Evolutionary conservation across 2,888 invertebrate genomes (phyloP).

Genomic region (Taenaris catops): DNA sequence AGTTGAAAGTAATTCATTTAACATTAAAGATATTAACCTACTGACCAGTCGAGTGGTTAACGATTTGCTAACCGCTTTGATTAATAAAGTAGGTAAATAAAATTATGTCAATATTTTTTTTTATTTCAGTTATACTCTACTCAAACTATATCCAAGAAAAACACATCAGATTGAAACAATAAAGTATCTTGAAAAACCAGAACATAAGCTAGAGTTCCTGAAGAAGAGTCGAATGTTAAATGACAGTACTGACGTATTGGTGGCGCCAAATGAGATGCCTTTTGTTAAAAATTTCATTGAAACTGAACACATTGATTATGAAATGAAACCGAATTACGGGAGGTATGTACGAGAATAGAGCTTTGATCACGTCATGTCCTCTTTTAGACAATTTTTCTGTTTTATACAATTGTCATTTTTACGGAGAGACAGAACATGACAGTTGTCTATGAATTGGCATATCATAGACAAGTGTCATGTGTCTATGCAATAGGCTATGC

Average conservation of each 20-base stretch:
- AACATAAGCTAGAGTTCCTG: slow-evolving; percentile 41
- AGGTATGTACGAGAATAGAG: too few species aligned
- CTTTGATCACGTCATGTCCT: too few species aligned
- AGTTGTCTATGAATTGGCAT: too few species aligned
- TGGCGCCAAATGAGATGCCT: slow-evolving; percentile 36
- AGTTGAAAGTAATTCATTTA: not conserved
- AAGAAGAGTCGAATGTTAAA: slow-evolving; percentile 50
- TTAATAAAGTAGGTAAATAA: too few species aligned
- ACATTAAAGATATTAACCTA: not conserved
- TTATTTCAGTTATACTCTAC: slow-evolving; percentile 48
- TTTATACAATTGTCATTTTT: too few species aligned
- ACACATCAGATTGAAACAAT: slow-evolving; percentile 36
- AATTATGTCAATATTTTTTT: too few species aligned
- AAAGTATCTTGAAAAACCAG: slow-evolving; percentile 36
- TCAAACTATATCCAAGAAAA: slow-evolving; percentile 42
- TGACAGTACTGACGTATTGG: slow-evolving; percentile 57
- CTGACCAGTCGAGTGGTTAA: too few species aligned
- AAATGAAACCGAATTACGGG: slow-evolving; percentile 50
- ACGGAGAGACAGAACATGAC: too few species aligned
- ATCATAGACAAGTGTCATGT: too few species aligned
- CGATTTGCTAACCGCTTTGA: too few species aligned
- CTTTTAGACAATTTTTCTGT: too few species aligned
- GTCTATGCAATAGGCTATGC: too few species aligned
- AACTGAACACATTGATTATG: slow-evolving; percentile 31
- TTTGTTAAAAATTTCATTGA: slow-evolving; percentile 38